phyloP scores from a whole-genome alignment of 2,113 vertebrate genomes.

The Nipponia nippon region DNA sequence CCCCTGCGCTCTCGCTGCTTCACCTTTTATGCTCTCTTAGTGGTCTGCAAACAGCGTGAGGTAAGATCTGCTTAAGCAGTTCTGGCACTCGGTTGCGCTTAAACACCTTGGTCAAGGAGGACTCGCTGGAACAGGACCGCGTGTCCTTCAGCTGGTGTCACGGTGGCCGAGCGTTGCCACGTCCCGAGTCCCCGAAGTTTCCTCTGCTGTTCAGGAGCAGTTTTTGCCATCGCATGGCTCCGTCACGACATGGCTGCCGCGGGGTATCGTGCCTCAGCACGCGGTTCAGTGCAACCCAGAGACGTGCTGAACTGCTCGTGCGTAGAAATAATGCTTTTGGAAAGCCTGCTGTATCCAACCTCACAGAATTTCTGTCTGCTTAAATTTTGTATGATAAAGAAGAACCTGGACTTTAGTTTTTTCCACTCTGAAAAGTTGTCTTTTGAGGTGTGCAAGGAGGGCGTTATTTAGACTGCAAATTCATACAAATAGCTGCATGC shows the following conservation, averaged over 20 bases:
- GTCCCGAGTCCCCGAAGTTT: accelerated
- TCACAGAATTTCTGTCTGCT: neutral
- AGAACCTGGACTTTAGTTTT: neutral
- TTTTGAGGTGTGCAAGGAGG: neutral
- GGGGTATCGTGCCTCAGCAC: accelerated
- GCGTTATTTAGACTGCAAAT: neutral
- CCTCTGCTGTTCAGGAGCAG: neutral
- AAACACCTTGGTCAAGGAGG: neutral
- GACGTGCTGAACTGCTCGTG: accelerated
- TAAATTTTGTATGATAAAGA: accelerated
- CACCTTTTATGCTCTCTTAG: neutral
- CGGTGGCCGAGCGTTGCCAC: accelerated
- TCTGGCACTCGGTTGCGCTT: accelerated
- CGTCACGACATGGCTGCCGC: accelerated
- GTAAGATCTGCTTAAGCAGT: accelerated
- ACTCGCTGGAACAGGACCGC: accelerated
- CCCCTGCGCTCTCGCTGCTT: neutral
- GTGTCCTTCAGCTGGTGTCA: accelerated
- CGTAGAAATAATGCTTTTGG: neutral
- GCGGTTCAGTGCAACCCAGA: accelerated
- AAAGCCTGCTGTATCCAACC: too few species aligned
- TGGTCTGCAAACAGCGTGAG: accelerated
- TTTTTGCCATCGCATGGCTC: neutral
- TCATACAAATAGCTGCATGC: neutral
- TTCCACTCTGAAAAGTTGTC: neutral